Evolutionary conservation across 1,140 invertebrate genomes (phyloP).

Genomic region (Drosophila leontia): DNA sequence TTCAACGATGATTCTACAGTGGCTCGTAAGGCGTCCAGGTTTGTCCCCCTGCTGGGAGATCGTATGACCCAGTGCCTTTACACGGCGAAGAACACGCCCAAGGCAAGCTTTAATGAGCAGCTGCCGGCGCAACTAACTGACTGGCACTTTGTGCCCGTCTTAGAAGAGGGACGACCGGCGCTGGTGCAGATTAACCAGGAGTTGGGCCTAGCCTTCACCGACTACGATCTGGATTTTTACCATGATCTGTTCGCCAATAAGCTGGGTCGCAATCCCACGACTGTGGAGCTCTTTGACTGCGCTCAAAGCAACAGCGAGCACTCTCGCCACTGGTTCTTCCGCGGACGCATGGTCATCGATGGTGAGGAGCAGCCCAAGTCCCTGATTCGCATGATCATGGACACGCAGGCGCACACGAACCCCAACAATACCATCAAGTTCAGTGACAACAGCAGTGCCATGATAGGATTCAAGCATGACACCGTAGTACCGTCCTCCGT

Average conservation of each 20-base stretch:
- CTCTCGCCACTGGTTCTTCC: conserved; percentile 97
- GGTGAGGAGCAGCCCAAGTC: conserved; percentile 91
- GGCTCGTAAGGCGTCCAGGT: conserved; percentile 84
- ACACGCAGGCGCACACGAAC: conserved; percentile 94
- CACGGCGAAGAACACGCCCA: conserved; percentile 89
- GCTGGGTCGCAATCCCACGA: conserved; percentile 96
- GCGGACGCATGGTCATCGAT: conserved; percentile 95
- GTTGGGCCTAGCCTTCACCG: conserved; percentile 93
- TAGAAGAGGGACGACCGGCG: conserved; percentile 91
- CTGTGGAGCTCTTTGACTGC: conserved; percentile 98
- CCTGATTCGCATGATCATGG: conserved; percentile 96
- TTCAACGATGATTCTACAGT: conserved; percentile 81
- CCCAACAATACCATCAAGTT: conserved; percentile 99
- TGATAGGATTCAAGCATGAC: conserved; percentile 91
- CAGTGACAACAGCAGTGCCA: conserved; percentile 98
- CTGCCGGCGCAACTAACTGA: conserved; percentile 88
- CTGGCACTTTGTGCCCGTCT: conserved; percentile 94
- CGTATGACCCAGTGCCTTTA: conserved; percentile 91
- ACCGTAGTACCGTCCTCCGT: conserved; percentile 89
- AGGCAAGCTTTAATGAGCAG: conserved; percentile 89
- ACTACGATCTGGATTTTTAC: conserved; percentile 95
- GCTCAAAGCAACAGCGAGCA: conserved; percentile 99
- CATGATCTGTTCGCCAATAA: conserved; percentile 92
- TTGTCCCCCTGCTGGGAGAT: conserved; percentile 91
- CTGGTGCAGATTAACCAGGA: conserved; percentile 93